A percentile compares a stretch with the other conserved stretches of the same genome.
phyloP scores from a whole-genome alignment of 2,113 vertebrate genomes.

The Paracanthobrama guichenoti region DNA sequence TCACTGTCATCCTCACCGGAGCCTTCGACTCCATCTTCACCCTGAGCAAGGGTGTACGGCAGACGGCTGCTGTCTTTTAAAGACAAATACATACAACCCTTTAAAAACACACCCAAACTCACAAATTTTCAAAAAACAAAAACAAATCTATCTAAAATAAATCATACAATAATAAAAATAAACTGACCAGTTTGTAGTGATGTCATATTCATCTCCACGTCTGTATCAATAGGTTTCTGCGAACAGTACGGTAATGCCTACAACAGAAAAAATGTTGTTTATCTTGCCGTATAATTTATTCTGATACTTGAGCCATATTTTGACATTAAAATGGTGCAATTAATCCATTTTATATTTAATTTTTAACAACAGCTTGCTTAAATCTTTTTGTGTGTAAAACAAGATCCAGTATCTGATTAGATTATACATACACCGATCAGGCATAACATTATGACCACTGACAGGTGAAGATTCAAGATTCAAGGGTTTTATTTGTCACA shows the following conservation, averaged over 20 bases:
- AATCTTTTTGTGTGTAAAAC: background rate
- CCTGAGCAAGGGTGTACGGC: background rate
- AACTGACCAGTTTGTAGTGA: slow-evolving; percentile 44
- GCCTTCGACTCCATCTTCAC: background rate
- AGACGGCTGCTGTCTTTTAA: slow-evolving; percentile 40
- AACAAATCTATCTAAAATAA: no score
- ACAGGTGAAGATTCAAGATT: no score
- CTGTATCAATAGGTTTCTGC: slow-evolving; percentile 16
- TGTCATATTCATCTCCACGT: slow-evolving; percentile 23
- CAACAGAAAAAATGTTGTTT: slow-evolving; percentile 3
- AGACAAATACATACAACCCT: background rate
- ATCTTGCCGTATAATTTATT: background rate
- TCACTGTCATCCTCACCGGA: slow-evolving; percentile 28
- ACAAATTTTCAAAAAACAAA: no score
- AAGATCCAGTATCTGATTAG: no score
- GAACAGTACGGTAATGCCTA: slow-evolving; percentile 44
- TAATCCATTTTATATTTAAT: background rate
- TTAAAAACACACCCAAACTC: background rate
- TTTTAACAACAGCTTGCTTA: background rate
- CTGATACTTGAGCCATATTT: background rate
- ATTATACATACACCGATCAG: no score
- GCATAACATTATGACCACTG: no score
- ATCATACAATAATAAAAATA: no score
- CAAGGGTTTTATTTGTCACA: no score
- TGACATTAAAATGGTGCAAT: background rate